phyloP scores from a whole-genome alignment of 2,113 vertebrate species.

The Polyodon spathula region DNA sequence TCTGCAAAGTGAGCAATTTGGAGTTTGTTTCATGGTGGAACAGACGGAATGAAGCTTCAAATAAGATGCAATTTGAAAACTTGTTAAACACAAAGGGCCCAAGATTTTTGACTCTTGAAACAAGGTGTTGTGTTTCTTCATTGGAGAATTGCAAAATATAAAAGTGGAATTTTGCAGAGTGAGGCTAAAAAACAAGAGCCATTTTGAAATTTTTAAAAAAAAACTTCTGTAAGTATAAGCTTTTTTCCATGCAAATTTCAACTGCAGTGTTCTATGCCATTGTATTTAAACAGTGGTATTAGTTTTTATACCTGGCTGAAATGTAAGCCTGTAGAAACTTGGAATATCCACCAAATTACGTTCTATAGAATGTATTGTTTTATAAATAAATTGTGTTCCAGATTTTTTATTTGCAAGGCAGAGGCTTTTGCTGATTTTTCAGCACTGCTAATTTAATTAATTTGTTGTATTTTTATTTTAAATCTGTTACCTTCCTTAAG shows the following conservation, averaged over 20 bases:
- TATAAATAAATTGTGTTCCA: neutral
- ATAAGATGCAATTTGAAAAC: too few relatives aligned
- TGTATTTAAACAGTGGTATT: neutral
- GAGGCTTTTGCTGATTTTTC: neutral
- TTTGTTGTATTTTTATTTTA: neutral
- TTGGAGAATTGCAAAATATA: too few relatives aligned
- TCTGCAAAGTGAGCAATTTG: too few relatives aligned
- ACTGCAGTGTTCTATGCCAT: neutral
- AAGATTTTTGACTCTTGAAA: too few relatives aligned
- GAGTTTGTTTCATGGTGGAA: too few relatives aligned
- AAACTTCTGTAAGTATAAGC: too few relatives aligned
- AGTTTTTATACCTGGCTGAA: neutral
- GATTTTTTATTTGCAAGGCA: neutral
- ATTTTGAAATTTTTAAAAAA: neutral
- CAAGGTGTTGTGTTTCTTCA: too few relatives aligned
- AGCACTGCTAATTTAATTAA: neutral
- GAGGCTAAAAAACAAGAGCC: neutral
- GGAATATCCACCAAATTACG: too few relatives aligned
- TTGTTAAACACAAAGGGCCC: too few relatives aligned
- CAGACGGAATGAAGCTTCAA: too few relatives aligned
- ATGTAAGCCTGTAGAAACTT: neutral
- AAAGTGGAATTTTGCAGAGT: too few relatives aligned
- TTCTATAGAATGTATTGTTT: too few relatives aligned
- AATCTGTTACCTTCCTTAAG: neutral
- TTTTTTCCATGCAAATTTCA: constrained; percentile 4